Conservation (phyloP, 2,113 vertebrate genomes). For the Sapayoa aenigma region DNA sequence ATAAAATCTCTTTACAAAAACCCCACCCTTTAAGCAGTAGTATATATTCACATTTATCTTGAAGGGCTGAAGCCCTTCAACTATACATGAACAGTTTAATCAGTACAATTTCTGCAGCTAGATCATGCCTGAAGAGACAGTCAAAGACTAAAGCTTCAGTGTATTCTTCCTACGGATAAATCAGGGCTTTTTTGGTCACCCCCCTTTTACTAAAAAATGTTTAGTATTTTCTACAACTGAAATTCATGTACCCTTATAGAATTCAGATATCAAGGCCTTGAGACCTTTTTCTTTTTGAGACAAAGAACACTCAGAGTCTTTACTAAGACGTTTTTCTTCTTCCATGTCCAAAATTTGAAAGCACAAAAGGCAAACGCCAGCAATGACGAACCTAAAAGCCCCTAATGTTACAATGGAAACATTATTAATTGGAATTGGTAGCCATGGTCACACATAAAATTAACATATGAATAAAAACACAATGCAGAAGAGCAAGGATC, state of each 20-base stretch:
- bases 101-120: background rate
- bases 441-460: background rate
- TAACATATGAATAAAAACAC: background rate
- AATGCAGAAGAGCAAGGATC: background rate
- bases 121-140: background rate
- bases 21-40: background rate
- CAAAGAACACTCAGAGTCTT: background rate
- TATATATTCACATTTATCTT: background rate
- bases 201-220: background rate
- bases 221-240: background rate
- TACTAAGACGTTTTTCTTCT: background rate
- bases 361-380: background rate
- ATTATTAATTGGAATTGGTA: background rate
- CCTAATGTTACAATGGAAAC: background rate
- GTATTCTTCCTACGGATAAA: background rate
- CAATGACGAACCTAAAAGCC: background rate
- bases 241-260: background rate
- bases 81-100: background rate
- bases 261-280: background rate
- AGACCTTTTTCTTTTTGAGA: background rate
- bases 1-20: background rate
- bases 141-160: background rate
- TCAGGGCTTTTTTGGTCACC: background rate
- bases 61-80: background rate
- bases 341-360: background rate